Evolutionary conservation across 2,797 vertebrate species (phyloP).

Genomic region (Gorsachius magnificus): DNA sequence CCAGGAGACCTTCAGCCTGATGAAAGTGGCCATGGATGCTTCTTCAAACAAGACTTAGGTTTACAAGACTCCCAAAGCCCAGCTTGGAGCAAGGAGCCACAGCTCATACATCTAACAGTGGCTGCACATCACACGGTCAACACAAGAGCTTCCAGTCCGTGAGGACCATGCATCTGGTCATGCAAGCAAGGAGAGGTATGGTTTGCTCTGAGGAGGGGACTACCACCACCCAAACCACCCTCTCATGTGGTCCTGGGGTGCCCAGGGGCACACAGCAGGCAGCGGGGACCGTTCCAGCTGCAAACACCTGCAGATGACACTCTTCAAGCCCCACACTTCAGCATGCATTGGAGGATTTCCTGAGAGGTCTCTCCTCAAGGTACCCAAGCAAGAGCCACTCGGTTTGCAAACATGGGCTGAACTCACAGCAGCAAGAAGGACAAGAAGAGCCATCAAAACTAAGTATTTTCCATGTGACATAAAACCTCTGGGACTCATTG

Average conservation of each 20-base stretch:
- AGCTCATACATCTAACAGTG: not conserved
- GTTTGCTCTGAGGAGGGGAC: not conserved
- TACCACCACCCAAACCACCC: too few species aligned
- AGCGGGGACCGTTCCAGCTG: not conserved
- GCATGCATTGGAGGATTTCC: rapidly evolving
- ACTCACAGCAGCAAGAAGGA: not conserved
- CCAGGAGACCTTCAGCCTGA: not conserved
- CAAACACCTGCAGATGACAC: not conserved
- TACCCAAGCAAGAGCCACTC: not conserved
- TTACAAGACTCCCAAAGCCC: not conserved
- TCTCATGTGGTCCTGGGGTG: not conserved
- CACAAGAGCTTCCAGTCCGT: not conserved
- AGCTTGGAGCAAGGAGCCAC: not conserved
- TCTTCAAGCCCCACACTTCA: not conserved
- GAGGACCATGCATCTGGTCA: not conserved
- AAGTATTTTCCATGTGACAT: not conserved
- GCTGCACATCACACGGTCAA: too few species aligned
- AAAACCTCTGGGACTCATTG: not conserved
- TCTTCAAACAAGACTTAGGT: not conserved
- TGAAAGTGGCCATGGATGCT: not conserved
- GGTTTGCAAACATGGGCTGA: not conserved
- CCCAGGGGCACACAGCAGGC: not conserved
- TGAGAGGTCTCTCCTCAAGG: not conserved
- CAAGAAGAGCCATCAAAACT: not conserved
- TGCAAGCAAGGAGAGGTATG: too few species aligned